A percentile compares a stretch with the other conserved stretches of the same genome.
phyloP scores from a whole-genome alignment of 2,888 invertebrate species.

The Baccha elongata region DNA sequence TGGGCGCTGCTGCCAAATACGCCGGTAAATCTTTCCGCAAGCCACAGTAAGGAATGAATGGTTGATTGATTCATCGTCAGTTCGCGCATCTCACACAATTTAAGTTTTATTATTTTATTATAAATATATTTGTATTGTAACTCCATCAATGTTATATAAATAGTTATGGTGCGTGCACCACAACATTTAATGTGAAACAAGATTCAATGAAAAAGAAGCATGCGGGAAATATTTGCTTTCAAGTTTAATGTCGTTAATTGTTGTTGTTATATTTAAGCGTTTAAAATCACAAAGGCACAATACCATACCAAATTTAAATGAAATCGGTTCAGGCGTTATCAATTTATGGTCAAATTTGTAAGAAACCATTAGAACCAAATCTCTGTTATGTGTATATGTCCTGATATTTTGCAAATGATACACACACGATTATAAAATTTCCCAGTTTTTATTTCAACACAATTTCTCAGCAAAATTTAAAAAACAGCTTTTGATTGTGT shows the following conservation, averaged over 20 bases:
- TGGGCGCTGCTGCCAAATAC: slow-evolving; percentile 94
- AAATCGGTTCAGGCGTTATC: too few relatives aligned
- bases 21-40: slow-evolving; percentile 98
- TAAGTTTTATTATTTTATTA: slow-evolving; percentile 62
- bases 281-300: slow-evolving; percentile 65
- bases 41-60: slow-evolving; percentile 84
- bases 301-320: too few relatives aligned
- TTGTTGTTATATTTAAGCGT: slow-evolving; percentile 69
- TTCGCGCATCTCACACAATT: slow-evolving; percentile 53
- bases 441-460: too few relatives aligned
- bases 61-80: slow-evolving; percentile 25
- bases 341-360: too few relatives aligned
- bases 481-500: too few relatives aligned
- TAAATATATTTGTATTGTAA: slow-evolving; percentile 68
- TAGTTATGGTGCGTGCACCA: slow-evolving; percentile 50
- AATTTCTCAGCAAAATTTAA: too few relatives aligned
- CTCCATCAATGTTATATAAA: slow-evolving; percentile 47
- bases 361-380: too few relatives aligned
- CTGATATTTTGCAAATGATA: too few relatives aligned
- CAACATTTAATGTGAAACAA: slow-evolving; percentile 46
- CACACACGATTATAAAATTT: too few relatives aligned
- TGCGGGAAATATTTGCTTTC: slow-evolving; percentile 36
- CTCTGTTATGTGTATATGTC: too few relatives aligned
- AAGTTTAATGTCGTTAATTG: slow-evolving; percentile 55
- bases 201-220: slow-evolving; percentile 30